Conservation (phyloP, 2,888 invertebrate genomes). For the Germaria angustata region DNA sequence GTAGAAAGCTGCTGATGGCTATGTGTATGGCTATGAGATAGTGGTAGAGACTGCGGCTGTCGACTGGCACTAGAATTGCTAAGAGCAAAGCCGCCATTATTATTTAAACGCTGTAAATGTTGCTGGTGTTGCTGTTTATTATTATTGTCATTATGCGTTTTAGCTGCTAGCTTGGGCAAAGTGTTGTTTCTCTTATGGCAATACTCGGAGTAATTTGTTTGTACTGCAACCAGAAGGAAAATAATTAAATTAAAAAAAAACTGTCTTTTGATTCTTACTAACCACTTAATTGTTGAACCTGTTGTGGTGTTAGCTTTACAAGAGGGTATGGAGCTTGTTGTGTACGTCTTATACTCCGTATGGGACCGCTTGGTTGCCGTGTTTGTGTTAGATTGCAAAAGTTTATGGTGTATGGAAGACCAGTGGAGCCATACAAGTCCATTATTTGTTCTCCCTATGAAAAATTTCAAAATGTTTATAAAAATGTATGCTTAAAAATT, state of each 20-base stretch:
- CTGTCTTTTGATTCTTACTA: slow-evolving; percentile 44
- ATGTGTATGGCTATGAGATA: slow-evolving; percentile 67
- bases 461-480: background rate
- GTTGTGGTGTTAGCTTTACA: slow-evolving; percentile 83
- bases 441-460: slow-evolving; percentile 85
- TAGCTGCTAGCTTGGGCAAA: slow-evolving; percentile 76
- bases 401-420: slow-evolving; percentile 88
- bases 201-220: slow-evolving; percentile 70
- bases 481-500: no score
- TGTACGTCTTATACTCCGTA: slow-evolving; percentile 86
- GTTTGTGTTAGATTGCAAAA: slow-evolving; percentile 88
- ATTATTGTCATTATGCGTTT: slow-evolving; percentile 71
- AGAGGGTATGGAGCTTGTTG: slow-evolving; percentile 92
- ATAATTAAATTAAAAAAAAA: background rate
- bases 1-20: slow-evolving; percentile 65
- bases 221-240: slow-evolving; percentile 11
- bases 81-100: slow-evolving; percentile 27
- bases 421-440: slow-evolving; percentile 86
- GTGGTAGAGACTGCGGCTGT: slow-evolving; percentile 53
- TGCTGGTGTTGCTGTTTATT: slow-evolving; percentile 68
- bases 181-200: slow-evolving; percentile 72
- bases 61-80: slow-evolving; percentile 30
- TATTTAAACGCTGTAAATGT: slow-evolving; percentile 60
- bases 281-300: slow-evolving; percentile 77
- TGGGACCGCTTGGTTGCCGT: slow-evolving; percentile 86